Base-by-base conservation (phyloP, 2,113 vertebrate species). In the Aspidoscelis tigris region DNA sequence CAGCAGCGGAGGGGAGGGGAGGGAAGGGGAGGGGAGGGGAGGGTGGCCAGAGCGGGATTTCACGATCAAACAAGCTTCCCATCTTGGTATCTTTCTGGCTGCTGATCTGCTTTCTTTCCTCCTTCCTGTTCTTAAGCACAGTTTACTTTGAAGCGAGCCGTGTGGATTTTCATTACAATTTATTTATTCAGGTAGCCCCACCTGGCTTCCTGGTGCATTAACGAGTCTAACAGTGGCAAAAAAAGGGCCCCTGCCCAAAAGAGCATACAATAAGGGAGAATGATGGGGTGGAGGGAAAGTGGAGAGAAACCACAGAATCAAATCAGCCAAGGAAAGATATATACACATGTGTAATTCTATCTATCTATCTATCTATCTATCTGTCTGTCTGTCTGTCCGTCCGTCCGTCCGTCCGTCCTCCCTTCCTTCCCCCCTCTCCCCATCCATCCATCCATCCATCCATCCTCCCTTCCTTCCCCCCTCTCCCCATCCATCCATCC, bases 11-110 rank as follows among this genome's bases (percentile, higher is more conserved):
- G 61, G 22, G 39, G 43, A 16, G 53, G 24, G 43, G 41, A 22
- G 43, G 33, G 16, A 41, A 7, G 39, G 24, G 74, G 18, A 2
- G 24, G 5, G 33, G 26, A 39, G 53, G 43, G 26, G 43, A 5
- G 2, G 39, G 39, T 18, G 53, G 12, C 11, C 7, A 20, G 68
- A 68, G 41, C 80, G 69, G 78, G 50, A 66, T 72, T 84, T 78
- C 83, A 84, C 6, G 68, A 73, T 84, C 83, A 64, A 78, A 79
- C 77, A 61, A 9, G 26, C 41, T 72, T 47, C 68, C 83, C 26
- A 72, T 50, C 11, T 3, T 65, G 68, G 64, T 73, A 26, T 5
- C 6, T 61, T 55, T 44, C 70, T 73, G 70, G 64, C 70, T 70
- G 64, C 21, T 8, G 70, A 22, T 64, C 55, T 41, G 64, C 21